Conservation (phyloP, 2,113 vertebrate genomes). For the Stegastes partitus region DNA sequence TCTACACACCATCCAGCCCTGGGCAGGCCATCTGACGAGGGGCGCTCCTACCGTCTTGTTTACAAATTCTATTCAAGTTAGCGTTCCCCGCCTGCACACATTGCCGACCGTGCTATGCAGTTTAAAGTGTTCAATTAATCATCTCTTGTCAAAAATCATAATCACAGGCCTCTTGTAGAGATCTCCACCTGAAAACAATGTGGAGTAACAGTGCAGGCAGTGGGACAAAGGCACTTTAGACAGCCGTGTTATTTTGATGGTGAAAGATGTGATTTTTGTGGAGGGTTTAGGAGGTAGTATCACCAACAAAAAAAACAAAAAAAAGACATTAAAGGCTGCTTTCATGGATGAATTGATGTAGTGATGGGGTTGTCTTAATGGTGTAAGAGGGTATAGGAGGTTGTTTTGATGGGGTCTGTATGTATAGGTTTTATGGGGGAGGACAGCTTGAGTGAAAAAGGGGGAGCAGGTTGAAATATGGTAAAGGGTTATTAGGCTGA, state of each 20-base stretch:
- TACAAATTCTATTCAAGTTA: conserved; percentile 49
- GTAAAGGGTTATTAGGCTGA: conserved; percentile 75
- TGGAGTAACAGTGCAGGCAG: conserved; percentile 21
- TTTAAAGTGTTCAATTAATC: conserved; percentile 66
- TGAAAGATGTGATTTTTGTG: conserved; percentile 48
- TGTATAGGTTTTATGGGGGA: conserved; percentile 59
- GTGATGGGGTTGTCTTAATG: conserved; percentile 62
- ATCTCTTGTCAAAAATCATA: conserved; percentile 57
- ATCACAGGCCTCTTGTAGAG: conserved; percentile 45
- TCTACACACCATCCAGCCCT: conserved; percentile 48
- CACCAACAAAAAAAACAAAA: conserved; percentile 16
- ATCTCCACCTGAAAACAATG: conserved; percentile 70
- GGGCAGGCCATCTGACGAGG: conserved; percentile 56
- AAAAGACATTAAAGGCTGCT: conserved; percentile 57
- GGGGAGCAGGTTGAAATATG: conserved; percentile 76
- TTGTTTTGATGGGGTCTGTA: conserved; percentile 50
- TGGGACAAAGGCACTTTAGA: conserved; percentile 50
- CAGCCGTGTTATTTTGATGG: conserved; percentile 62
- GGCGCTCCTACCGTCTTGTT: conserved; percentile 24
- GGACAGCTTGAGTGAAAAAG: conserved; percentile 65
- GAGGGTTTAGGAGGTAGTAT: conserved; percentile 26
- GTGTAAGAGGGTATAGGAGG: conserved; percentile 41
- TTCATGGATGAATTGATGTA: conserved; percentile 63
- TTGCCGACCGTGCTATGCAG: conserved; percentile 11
- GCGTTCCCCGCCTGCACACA: conserved; percentile 16